phyloP scores from a whole-genome alignment of 2,797 vertebrate species.

The Anomalospiza imberbis region DNA sequence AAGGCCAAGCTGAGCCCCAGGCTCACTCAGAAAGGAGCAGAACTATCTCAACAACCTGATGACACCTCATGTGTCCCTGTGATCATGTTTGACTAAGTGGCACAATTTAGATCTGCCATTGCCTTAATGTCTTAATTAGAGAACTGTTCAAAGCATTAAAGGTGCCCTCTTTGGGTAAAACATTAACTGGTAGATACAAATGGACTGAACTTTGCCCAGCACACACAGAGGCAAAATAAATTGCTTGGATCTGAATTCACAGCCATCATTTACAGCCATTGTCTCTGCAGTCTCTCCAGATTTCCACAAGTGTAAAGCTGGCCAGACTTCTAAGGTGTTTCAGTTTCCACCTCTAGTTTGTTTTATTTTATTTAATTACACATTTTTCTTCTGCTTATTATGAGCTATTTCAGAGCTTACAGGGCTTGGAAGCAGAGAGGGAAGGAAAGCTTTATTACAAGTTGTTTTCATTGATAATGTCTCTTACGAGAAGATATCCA shows the following conservation, averaged over 20 bases:
- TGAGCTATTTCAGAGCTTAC: background rate
- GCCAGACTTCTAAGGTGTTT: background rate
- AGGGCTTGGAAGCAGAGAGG: background rate
- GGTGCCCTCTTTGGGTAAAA: slow-evolving; percentile 28
- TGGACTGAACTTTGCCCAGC: background rate
- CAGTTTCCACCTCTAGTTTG: background rate
- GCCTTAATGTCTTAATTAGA: slow-evolving; percentile 62
- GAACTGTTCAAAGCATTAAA: background rate
- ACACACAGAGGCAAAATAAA: background rate
- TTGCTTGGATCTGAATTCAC: background rate
- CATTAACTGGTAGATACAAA: slow-evolving; percentile 34
- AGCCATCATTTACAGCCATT: background rate
- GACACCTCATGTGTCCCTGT: background rate
- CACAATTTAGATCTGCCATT: slow-evolving; percentile 37
- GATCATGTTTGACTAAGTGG: background rate
- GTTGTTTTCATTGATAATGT: background rate
- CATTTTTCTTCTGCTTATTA: background rate
- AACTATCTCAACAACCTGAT: background rate
- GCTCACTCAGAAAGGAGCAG: background rate
- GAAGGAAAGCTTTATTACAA: background rate
- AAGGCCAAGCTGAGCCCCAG: background rate
- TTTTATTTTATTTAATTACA: background rate
- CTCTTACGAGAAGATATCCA: background rate
- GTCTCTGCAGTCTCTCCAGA: background rate
- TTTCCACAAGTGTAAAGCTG: background rate